phyloP scores from a whole-genome alignment of 2,888 invertebrate species.

The Agapetus fuscipes region DNA sequence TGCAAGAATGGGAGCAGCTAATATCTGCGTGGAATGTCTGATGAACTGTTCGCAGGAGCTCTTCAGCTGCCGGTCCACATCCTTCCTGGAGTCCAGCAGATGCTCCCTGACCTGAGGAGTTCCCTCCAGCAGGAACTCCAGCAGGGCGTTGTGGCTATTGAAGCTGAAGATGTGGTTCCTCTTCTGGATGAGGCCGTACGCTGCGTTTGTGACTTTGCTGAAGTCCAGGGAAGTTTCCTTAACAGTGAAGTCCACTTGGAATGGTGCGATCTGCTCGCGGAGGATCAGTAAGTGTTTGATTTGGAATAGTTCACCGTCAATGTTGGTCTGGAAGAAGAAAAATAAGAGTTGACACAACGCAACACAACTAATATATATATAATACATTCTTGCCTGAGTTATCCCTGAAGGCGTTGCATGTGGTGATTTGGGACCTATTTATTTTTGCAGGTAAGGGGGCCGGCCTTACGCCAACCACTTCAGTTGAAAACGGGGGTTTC shows the following conservation, averaged over 20 bases:
- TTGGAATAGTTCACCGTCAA: slow-evolving; percentile 95
- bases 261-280: slow-evolving; percentile 96
- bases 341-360: slow-evolving; percentile 2
- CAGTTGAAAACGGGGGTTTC: too few species aligned
- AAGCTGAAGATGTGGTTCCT: slow-evolving; percentile 79
- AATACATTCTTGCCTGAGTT: too few species aligned
- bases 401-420: too few species aligned
- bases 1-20: slow-evolving; percentile 63
- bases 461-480: too few species aligned
- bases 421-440: too few species aligned
- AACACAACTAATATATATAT: slow-evolving; percentile 1
- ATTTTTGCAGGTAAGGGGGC: too few species aligned
- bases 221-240: slow-evolving; percentile 93
- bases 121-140: slow-evolving; percentile 88
- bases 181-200: slow-evolving; percentile 64
- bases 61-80: slow-evolving; percentile 90
- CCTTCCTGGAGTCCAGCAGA: slow-evolving; percentile 87
- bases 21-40: slow-evolving; percentile 60
- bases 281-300: slow-evolving; percentile 95
- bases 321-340: slow-evolving; percentile 44
- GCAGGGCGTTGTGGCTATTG: slow-evolving; percentile 78
- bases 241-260: slow-evolving; percentile 88
- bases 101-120: slow-evolving; percentile 91
- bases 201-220: slow-evolving; percentile 82
- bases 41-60: slow-evolving; percentile 84